These are phyloP conservation scores for Choristoneura rosaceana DNA, from an alignment of 2,888 invertebrate species.

Conservation along the genomic window DNA sequence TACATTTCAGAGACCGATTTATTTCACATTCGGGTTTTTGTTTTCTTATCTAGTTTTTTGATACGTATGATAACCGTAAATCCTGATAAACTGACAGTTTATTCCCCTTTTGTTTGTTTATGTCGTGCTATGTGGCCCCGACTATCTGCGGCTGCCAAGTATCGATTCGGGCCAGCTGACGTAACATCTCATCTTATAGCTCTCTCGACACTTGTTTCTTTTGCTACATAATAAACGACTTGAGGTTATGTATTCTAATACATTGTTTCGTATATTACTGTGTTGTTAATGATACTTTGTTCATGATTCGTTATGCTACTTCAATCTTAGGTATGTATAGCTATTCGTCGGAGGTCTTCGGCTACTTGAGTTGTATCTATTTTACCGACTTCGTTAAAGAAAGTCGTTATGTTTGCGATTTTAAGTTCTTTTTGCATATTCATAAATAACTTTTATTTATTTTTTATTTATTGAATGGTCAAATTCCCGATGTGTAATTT, in stretches of 20 bases:
- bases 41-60: neutral
- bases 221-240: neutral
- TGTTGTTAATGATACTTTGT: neutral
- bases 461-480: no score
- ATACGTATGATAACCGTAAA: neutral
- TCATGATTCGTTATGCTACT: neutral
- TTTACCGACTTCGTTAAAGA: no score
- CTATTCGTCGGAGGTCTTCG: no score
- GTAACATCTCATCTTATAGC: constrained; percentile 29
- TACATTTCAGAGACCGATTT: no score
- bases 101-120: constrained; percentile 35
- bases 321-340: no score
- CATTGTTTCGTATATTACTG: neutral
- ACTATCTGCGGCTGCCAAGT: constrained; percentile 31
- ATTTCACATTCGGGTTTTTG: no score
- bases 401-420: no score
- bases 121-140: constrained; percentile 15
- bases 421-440: no score
- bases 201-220: constrained; percentile 14
- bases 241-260: neutral
- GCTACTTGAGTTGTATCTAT: no score
- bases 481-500: no score
- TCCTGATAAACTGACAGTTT: constrained; percentile 19
- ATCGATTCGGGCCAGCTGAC: constrained; percentile 39
- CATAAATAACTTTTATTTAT: no score